Conservation (phyloP, 2,113 vertebrate genomes). For the Tautogolabrus adspersus region DNA sequence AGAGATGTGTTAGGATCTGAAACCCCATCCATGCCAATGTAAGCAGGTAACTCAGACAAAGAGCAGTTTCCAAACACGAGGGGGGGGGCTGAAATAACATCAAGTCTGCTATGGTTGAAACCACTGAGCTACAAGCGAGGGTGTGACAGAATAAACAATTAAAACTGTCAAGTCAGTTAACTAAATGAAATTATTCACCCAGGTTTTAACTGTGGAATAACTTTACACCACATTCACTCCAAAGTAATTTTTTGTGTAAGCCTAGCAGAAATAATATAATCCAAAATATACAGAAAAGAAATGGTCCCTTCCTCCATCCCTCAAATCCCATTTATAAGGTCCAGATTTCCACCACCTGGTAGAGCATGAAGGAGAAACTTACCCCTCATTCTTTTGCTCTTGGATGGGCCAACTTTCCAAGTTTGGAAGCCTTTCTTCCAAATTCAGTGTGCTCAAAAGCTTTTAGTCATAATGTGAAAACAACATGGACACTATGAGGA, state of each 20-base stretch:
- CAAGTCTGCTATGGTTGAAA: conserved; percentile 34
- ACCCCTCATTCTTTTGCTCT: neutral
- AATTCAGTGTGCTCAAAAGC: neutral
- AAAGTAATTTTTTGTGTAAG: neutral
- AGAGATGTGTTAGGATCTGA: conserved; percentile 6
- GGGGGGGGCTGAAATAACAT: neutral
- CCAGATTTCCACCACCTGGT: conserved; percentile 18
- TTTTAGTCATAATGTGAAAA: neutral
- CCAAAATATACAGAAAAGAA: conserved; percentile 24
- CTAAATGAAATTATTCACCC: neutral
- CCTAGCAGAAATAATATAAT: conserved; percentile 12
- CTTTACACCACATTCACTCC: neutral
- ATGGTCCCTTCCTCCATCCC: neutral
- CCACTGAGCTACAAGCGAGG: conserved; percentile 8
- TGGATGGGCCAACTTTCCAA: neutral
- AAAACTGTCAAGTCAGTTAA: conserved; percentile 22
- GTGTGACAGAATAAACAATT: conserved; percentile 21
- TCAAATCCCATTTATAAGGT: conserved; percentile 1
- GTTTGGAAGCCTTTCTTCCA: neutral
- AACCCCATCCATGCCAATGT: neutral
- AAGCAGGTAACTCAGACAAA: neutral
- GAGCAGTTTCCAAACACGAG: neutral
- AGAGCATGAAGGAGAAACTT: neutral
- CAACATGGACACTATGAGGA: neutral
- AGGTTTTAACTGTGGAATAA: conserved; percentile 1